Percentiles rank a stretch among this genome's conserved stretches.
These are phyloP conservation scores for Amphibalanus amphitrite DNA, from an alignment of 1,140 invertebrate species.

Conservation along the genomic window DNA sequence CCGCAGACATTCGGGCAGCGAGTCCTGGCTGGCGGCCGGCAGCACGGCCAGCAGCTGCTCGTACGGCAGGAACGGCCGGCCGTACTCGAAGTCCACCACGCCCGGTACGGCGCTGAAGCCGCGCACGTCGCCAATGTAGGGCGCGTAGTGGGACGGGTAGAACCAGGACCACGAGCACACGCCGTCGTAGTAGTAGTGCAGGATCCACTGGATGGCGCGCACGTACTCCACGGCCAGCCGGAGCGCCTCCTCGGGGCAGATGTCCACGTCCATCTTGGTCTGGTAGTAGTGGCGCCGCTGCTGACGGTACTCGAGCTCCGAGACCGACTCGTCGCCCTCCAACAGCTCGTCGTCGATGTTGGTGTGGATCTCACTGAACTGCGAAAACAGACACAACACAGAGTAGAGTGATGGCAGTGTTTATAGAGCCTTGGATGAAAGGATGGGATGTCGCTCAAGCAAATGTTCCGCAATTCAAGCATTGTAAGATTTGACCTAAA, in stretches of 20 bases:
- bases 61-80: conserved; percentile 80
- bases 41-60: conserved; percentile 85
- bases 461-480: no score
- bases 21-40: conserved; percentile 51
- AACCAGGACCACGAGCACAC: conserved; percentile 95
- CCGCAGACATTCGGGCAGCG: conserved; percentile 66
- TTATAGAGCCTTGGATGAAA: no score
- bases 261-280: conserved; percentile 61
- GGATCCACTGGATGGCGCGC: conserved; percentile 85
- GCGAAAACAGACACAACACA: no score
- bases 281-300: conserved; percentile 85
- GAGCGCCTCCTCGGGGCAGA: conserved; percentile 46
- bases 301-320: conserved; percentile 52
- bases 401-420: no score
- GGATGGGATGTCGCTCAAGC: no score
- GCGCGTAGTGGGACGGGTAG: conserved; percentile 91
- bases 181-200: conserved; percentile 92
- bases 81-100: conserved; percentile 48
- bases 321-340: conserved; percentile 19
- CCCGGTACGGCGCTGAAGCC: conserved; percentile 12
- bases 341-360: conserved; percentile 17
- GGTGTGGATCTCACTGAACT: background rate
- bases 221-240: conserved; percentile 78
- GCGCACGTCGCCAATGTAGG: conserved; percentile 82
- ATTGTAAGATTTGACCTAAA: no score